Evolutionary conservation across 2,888 invertebrate genomes (phyloP).

Genomic region (Hemistola chrysoprasaria): DNA sequence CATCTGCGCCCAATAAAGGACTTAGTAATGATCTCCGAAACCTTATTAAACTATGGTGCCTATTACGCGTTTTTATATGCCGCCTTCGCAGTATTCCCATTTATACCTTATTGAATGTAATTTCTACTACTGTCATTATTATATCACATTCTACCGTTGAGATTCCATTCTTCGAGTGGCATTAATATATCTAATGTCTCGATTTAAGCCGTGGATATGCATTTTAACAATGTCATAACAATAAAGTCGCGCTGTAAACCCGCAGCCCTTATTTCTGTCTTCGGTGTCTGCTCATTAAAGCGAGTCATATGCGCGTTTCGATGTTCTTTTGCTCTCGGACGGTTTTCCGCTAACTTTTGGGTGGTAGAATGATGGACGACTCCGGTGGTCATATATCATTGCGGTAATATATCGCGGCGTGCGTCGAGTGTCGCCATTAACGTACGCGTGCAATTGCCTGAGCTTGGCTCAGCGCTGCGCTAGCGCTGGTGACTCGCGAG

Average conservation of each 20-base stretch:
- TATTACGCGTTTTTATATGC: no score
- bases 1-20: no score
- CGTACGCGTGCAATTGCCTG: conserved; percentile 74
- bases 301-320: conserved; percentile 50
- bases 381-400: conserved; percentile 77
- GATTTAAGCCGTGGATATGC: conserved; percentile 53
- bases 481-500: background rate
- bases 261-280: conserved; percentile 77
- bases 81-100: no score
- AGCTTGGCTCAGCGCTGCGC: conserved; percentile 40
- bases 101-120: no score
- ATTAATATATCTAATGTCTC: conserved; percentile 52
- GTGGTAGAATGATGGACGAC: conserved; percentile 80
- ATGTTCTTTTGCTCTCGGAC: conserved; percentile 63
- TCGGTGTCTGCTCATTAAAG: conserved; percentile 78
- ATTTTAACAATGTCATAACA: conserved; percentile 77
- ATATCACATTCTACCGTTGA: conserved; percentile 24
- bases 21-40: no score
- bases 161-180: conserved; percentile 22
- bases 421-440: conserved; percentile 81
- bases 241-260: conserved; percentile 70
- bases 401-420: conserved; percentile 75
- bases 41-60: no score
- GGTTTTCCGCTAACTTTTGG: conserved; percentile 80
- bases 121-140: conserved; percentile 16